A percentile compares a stretch with the other conserved stretches of the same genome.
phyloP scores from a whole-genome alignment of 2,888 invertebrate species.

The Papilio protenor region DNA sequence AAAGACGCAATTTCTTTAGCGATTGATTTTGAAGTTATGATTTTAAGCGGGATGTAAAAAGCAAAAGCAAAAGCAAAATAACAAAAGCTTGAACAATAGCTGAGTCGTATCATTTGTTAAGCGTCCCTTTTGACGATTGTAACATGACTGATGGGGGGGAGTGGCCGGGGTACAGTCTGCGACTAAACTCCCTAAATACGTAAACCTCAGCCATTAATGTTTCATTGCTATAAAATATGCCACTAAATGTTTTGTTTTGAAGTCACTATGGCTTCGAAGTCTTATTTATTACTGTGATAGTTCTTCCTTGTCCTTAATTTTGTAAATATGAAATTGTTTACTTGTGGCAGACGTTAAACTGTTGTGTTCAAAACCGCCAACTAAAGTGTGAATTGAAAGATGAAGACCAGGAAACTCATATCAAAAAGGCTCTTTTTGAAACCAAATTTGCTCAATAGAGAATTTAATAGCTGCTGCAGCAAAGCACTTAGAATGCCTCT shows the following conservation, averaged over 20 bases:
- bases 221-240: slow-evolving; percentile 32
- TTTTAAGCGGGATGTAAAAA: slow-evolving; percentile 56
- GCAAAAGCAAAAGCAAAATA: slow-evolving; percentile 72
- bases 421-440: too few species aligned
- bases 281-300: too few species aligned
- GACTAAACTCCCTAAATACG: slow-evolving; percentile 48
- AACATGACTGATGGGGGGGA: slow-evolving; percentile 78
- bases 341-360: too few species aligned
- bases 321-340: too few species aligned
- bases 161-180: slow-evolving; percentile 64
- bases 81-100: slow-evolving; percentile 82
- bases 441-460: too few species aligned
- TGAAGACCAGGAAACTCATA: too few species aligned
- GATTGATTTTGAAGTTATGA: slow-evolving; percentile 50
- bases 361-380: too few species aligned
- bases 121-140: slow-evolving; percentile 82
- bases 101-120: slow-evolving; percentile 83
- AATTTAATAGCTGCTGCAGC: too few species aligned
- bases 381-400: too few species aligned
- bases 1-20: slow-evolving; percentile 50
- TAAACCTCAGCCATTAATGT: slow-evolving; percentile 38
- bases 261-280: background rate
- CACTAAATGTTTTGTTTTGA: slow-evolving; percentile 8
- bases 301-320: too few species aligned
- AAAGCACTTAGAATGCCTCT: background rate